Conservation (phyloP, 2,113 vertebrate genomes). For the Microcebus jonahi region DNA sequence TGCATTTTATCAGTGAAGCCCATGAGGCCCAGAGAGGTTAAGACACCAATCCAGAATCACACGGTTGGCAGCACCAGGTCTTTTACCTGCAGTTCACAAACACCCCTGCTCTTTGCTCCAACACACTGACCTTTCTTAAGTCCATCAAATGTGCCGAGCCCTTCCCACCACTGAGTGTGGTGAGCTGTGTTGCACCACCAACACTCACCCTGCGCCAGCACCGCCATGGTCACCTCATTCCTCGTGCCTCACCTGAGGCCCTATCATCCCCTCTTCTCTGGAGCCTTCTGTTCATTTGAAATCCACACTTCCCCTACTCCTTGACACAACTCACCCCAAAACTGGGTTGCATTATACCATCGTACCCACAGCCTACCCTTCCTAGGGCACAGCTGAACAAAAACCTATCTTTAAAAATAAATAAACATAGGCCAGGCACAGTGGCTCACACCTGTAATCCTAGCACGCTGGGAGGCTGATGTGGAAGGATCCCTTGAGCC, state of each 20-base stretch:
- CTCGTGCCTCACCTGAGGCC: neutral
- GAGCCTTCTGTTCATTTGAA: neutral
- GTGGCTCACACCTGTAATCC: too few species aligned
- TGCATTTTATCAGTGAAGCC: neutral
- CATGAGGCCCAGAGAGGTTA: neutral
- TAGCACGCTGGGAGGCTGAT: too few species aligned
- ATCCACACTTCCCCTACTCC: neutral
- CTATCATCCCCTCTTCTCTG: neutral
- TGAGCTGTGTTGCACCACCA: neutral
- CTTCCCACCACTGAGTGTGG: neutral
- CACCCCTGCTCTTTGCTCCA: neutral
- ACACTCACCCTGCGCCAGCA: rapidly evolving
- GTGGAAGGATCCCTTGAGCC: too few species aligned
- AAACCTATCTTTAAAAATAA: neutral
- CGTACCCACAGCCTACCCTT: neutral
- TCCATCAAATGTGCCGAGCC: neutral
- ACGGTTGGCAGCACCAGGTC: neutral
- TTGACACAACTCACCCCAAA: neutral
- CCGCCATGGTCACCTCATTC: neutral
- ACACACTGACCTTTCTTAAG: neutral
- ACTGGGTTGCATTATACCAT: neutral
- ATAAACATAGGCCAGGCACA: neutral
- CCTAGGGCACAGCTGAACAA: neutral
- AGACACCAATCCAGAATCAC: neutral
- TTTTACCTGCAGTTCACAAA: neutral